Evolutionary conservation across 64 coral and sea anemone genomes (phyloP).

Genomic region (Actinia equina): DNA sequence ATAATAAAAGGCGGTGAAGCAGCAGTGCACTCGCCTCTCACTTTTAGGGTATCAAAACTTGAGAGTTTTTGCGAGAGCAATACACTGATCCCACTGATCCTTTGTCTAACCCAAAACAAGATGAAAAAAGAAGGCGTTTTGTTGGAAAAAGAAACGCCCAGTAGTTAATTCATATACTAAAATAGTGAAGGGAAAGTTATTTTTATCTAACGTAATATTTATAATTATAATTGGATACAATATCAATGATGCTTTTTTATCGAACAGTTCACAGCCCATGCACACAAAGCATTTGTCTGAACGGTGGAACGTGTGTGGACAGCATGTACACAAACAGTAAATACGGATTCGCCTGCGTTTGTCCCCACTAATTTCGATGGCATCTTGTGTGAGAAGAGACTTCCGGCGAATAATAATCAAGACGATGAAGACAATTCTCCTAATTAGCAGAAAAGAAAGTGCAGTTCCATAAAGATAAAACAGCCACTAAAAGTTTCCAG

Average conservation of each 20-base stretch:
- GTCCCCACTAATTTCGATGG: conserved; percentile 44
- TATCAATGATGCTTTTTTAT: background rate
- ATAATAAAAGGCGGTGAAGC: too few relatives aligned
- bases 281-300: conserved; percentile 61
- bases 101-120: too few relatives aligned
- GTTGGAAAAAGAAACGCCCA: too few relatives aligned
- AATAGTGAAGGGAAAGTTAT: too few relatives aligned
- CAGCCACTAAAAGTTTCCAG: too few relatives aligned
- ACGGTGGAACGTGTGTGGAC: conserved; percentile 80
- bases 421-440: background rate
- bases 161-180: too few relatives aligned
- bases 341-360: conserved; percentile 82
- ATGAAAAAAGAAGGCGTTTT: too few relatives aligned
- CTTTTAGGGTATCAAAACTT: too few relatives aligned
- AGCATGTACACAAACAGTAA: conserved; percentile 54
- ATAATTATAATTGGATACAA: background rate
- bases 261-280: conserved; percentile 56
- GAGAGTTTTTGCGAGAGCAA: too few relatives aligned
- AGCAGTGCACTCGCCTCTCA: too few relatives aligned
- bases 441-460: background rate
- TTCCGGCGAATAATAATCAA: background rate
- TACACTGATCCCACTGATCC: too few relatives aligned
- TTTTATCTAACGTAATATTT: background rate
- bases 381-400: conserved; percentile 55
- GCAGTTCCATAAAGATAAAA: too few relatives aligned